Evolutionary conservation across 1,140 invertebrate species (phyloP).

Genomic region (Teleogryllus occipitalis): DNA sequence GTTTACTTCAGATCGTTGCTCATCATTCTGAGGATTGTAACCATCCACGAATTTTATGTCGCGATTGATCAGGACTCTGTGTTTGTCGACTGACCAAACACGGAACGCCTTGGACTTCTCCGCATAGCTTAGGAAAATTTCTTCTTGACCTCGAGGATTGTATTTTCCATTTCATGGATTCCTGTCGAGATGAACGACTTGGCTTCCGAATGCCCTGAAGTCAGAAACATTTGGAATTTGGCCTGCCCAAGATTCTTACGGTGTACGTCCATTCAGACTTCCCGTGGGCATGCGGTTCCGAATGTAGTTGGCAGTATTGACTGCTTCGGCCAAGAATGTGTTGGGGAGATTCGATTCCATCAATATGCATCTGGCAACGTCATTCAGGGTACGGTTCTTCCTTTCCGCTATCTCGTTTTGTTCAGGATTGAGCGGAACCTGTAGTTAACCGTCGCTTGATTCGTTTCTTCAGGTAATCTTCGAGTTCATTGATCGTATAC

Average conservation of each 20-base stretch:
- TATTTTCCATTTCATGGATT: constrained; percentile 15
- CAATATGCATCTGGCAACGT: constrained; percentile 30
- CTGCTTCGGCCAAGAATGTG: constrained; percentile 32
- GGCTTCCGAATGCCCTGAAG: constrained; percentile 29
- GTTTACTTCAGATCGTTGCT: no score
- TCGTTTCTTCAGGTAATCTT: not conserved
- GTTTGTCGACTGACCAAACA: constrained; percentile 28
- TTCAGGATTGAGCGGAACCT: constrained; percentile 31
- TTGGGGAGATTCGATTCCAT: constrained; percentile 27
- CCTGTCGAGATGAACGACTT: not conserved
- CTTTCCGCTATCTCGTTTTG: constrained; percentile 34
- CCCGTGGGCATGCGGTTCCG: constrained; percentile 30
- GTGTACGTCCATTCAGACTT: constrained; percentile 25
- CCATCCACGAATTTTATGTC: constrained; percentile 32
- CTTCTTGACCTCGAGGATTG: constrained; percentile 23
- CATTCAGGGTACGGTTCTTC: constrained; percentile 33
- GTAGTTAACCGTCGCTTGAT: not conserved
- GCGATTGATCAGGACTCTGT: constrained; percentile 28
- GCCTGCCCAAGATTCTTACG: constrained; percentile 29
- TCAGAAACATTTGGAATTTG: constrained; percentile 27
- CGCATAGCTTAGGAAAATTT: constrained; percentile 28
- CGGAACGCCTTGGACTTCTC: constrained; percentile 29
- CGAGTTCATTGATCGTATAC: no score
- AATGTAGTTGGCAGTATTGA: constrained; percentile 28
- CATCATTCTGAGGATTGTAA: no score